Evolutionary conservation across 1,140 invertebrate genomes (phyloP), one percentile per base, ranked within the genome.

Genomic region (Gonioctena quinquepunctata): DNA sequence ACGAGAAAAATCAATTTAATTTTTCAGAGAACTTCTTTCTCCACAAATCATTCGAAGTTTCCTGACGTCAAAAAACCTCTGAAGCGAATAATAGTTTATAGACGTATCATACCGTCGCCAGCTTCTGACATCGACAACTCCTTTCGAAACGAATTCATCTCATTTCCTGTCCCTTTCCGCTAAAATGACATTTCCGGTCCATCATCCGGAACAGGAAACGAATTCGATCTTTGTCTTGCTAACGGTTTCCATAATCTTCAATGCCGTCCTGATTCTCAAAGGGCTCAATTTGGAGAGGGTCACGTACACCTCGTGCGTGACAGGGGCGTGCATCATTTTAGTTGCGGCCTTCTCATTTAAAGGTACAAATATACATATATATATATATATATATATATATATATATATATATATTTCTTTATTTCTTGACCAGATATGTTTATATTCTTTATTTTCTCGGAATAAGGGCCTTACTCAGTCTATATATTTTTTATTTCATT

Each of bases 181-280:
- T 66, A 69, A 76, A 76, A 76, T 76, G 74, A 76, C 74, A 71
- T 76, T 76, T 76, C 72, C 74, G 69, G 68, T 66, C 66, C 68
- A 69, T 67, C 74, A 71, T 54, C 69, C 71, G 71, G 74, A 76
- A 73, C 68, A 65, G 71, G 69, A 71, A 73, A 69, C 66, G 71
- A 61, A 70, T 61, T 49, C 66, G 25, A 64, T 76, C 74, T 73
- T 75, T 73, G 66, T 76, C 71, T 73, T 27, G 66, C 52, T 52
- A 69, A 73, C 68, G 50, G 56, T 66, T 70, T 73, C 71, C 69
- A 70, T 73, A 70, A 73, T 70, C 68, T 50, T 52, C 52, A 57
- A 57, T 57, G 22, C 21, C 54, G 1, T 18, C 52, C 42, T 42
- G 48, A 59, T 67, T 25, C 56, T 57, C 54, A 57, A 57, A 57